Base-by-base conservation (phyloP, 2,888 invertebrate species). In the Rhagium mordax region DNA sequence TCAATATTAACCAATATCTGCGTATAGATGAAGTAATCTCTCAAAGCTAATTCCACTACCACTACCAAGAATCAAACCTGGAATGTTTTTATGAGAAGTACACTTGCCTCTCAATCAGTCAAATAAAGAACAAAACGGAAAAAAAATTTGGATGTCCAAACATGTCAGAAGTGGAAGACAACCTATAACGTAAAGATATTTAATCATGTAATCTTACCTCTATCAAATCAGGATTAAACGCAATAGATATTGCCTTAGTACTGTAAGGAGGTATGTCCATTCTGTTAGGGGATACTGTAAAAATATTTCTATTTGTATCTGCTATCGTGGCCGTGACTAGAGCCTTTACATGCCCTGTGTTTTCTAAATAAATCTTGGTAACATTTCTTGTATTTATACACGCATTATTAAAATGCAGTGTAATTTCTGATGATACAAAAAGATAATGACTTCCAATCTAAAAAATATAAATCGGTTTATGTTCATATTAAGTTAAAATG, bases 201-300 rank as follows among this genome's bases (percentile, higher is more conserved):
- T n/a, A n/a, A n/a, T n/a, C n/a, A n/a, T n/a, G n/a, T 41, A 15
- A 41, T 5, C 13, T 80, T 82, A 89, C 89, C 76, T 86, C 84
- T 64, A 89, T 85, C 2, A 83, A 72, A n/a, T 76, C 79, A 2
- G 90, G 90, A 2, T 82, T 84, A 72, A 90, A 90, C 0, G 81
- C 81, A 47, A 90, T 77, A 0, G 81, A 82, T 41, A 89, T 82
- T 41, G 78, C 80, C 70, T 80, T 84, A 21, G 79, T 80, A 29
- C 82, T 82, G 81, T 87, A 86, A 0, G 89, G 83, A n/a, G 85
- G 82, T 21, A 90, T 84, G 8, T 76, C 81, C 7, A 86, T 72
- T 51, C 71, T 75, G 33, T 72, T 65, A 3, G 88, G 87, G 15
- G 83, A 75, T 10, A 89, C 78, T 3, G 78, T 74, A 74, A 89